A percentile compares a stretch with the other conserved stretches of the same genome.
Evolutionary conservation across 2,888 invertebrate species (phyloP).

Genomic region (Philereme vetulata): DNA sequence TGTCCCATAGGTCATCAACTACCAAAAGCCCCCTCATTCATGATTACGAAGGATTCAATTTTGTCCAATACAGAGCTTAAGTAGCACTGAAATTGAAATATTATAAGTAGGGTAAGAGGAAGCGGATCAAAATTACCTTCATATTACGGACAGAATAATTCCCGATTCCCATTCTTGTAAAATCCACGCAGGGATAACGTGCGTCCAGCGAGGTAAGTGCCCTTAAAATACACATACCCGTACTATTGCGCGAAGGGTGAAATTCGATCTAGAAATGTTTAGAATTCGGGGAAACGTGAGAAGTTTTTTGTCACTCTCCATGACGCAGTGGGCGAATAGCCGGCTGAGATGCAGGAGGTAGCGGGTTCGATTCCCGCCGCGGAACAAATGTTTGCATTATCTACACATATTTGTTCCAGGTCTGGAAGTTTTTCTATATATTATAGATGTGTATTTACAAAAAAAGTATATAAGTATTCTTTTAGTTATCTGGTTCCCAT

Average conservation of each 20-base stretch:
- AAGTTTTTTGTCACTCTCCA: too few species aligned
- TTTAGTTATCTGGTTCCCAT: too few species aligned
- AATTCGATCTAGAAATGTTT: constrained; percentile 6
- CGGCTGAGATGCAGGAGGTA: too few species aligned
- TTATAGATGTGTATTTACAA: too few species aligned
- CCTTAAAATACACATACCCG: constrained; percentile 42
- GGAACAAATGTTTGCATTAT: too few species aligned
- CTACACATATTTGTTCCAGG: too few species aligned
- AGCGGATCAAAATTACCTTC: constrained; percentile 35
- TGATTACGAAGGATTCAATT: constrained; percentile 28
- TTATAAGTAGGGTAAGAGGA: constrained; percentile 23
- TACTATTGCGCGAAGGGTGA: constrained; percentile 30
- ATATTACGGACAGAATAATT: constrained; percentile 42
- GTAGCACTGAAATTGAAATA: constrained; percentile 23
- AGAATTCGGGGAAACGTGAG: background rate
- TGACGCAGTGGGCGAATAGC: too few species aligned
- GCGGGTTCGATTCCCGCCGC: too few species aligned
- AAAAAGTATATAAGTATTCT: too few species aligned
- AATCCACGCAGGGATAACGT: constrained; percentile 50
- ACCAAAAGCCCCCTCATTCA: background rate
- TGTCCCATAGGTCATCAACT: background rate
- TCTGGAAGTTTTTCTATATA: too few species aligned
- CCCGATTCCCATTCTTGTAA: constrained; percentile 44
- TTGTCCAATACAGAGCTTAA: constrained; percentile 6
- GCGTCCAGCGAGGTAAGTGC: constrained; percentile 41